These are phyloP conservation scores for Ptilorrhoa leucosticta DNA, from an alignment of 2,113 vertebrate genomes.

Conservation along the genomic window DNA sequence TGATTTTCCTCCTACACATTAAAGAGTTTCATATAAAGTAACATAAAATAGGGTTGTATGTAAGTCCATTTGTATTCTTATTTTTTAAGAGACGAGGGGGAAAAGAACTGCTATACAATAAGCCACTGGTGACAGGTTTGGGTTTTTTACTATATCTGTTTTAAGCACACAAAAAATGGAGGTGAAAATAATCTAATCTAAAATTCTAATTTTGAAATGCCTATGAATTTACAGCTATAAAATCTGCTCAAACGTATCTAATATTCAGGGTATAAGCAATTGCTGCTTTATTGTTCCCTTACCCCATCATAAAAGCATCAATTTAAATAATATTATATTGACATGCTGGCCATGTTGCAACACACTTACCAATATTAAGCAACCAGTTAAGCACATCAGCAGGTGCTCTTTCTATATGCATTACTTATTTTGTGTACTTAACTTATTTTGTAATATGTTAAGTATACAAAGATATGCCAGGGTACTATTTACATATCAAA, in stretches of 20 bases:
- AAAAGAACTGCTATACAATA: background rate
- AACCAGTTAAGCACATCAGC: background rate
- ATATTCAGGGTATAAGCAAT: background rate
- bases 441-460: background rate
- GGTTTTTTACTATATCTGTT: background rate
- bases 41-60: background rate
- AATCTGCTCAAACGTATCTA: background rate
- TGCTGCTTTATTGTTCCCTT: background rate
- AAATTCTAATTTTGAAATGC: background rate
- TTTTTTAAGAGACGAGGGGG: background rate
- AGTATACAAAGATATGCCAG: background rate
- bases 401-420: background rate
- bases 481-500: background rate
- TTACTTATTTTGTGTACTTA: background rate
- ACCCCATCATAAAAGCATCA: background rate
- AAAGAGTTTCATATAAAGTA: constrained; percentile 49
- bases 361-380: background rate
- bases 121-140: background rate
- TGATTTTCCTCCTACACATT: constrained; percentile 48
- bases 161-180: background rate
- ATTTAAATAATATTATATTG: background rate
- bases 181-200: background rate
- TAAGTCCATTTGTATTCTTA: constrained; percentile 24
- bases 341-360: background rate
- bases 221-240: background rate